Percentiles rank a stretch among this genome's conserved stretches.
Evolutionary conservation across 2,797 vertebrate species (phyloP).

Genomic region (Anolis apletophallus): DNA sequence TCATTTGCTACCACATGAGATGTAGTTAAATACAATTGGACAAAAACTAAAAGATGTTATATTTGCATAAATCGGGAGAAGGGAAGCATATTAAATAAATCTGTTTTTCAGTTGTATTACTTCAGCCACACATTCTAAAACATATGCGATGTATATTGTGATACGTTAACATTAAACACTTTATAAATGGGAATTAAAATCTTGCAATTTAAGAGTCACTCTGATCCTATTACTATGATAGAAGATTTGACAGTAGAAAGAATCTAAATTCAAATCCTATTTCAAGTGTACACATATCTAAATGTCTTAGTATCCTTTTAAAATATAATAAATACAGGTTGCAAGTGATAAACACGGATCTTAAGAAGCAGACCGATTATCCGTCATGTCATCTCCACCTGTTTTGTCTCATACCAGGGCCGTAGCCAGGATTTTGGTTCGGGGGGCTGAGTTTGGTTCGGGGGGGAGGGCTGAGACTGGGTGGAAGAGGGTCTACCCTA

Average conservation of each 20-base stretch:
- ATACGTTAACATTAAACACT: neutral
- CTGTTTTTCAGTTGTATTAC: neutral
- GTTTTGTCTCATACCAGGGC: neutral
- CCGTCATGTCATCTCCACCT: neutral
- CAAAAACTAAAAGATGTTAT: neutral
- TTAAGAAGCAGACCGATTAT: neutral
- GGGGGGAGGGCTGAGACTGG: too few relatives aligned
- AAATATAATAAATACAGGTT: neutral
- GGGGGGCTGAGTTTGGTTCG: too few relatives aligned
- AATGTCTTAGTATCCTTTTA: neutral
- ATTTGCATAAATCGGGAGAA: neutral
- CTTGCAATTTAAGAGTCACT: neutral
- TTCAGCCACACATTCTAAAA: neutral
- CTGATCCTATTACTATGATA: neutral
- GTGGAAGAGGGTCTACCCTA: too few relatives aligned
- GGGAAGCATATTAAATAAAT: neutral
- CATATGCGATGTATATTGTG: neutral
- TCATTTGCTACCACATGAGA: neutral
- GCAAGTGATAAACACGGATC: neutral
- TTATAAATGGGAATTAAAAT: neutral
- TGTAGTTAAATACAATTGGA: neutral
- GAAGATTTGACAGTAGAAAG: too few relatives aligned
- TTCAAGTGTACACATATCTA: neutral
- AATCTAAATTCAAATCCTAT: neutral
- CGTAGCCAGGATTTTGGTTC: too few relatives aligned